These are phyloP conservation scores for Ryuthela nishihirai DNA, from an alignment of 2,888 invertebrate genomes.

Conservation along the genomic window DNA sequence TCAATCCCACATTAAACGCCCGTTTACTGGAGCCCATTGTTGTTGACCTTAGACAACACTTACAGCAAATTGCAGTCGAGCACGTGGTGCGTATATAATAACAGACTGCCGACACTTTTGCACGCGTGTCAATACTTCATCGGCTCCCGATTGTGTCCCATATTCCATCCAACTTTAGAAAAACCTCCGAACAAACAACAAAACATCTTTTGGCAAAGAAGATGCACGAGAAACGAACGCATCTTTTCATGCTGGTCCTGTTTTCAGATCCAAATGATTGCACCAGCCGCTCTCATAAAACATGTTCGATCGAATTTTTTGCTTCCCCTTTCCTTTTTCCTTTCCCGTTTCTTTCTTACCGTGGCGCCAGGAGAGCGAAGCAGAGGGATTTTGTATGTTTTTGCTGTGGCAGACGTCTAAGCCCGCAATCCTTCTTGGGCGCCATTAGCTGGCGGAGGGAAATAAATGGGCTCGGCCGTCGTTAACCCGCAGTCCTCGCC, in stretches of 20 bases:
- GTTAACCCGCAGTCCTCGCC: conserved; percentile 37
- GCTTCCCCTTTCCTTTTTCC: no score
- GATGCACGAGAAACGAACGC: no score
- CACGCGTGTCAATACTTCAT: no score
- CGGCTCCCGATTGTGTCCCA: no score
- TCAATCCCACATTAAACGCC: conserved; percentile 29
- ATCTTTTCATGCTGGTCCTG: conserved; percentile 33
- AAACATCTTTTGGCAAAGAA: no score
- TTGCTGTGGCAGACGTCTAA: conserved; percentile 32
- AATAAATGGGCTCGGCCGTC: conserved; percentile 35
- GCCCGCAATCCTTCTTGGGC: conserved; percentile 35
- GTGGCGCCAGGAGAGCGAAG: no score
- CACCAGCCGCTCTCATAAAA: conserved; percentile 37
- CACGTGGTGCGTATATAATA: no score
- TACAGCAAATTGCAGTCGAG: conserved; percentile 32
- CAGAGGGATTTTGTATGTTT: conserved; percentile 40
- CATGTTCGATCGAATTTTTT: conserved; percentile 39
- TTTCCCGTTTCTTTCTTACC: no score
- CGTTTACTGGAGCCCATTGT: conserved; percentile 26
- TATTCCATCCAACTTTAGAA: no score
- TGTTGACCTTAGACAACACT: conserved; percentile 31
- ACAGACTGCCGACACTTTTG: no score
- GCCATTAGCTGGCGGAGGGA: conserved; percentile 32
- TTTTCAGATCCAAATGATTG: conserved; percentile 35
- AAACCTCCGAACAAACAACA: no score